Percentiles rank a stretch among this genome's conserved stretches.
Evolutionary conservation across 2,113 vertebrate species (phyloP).

Genomic region (Raja brachyura): DNA sequence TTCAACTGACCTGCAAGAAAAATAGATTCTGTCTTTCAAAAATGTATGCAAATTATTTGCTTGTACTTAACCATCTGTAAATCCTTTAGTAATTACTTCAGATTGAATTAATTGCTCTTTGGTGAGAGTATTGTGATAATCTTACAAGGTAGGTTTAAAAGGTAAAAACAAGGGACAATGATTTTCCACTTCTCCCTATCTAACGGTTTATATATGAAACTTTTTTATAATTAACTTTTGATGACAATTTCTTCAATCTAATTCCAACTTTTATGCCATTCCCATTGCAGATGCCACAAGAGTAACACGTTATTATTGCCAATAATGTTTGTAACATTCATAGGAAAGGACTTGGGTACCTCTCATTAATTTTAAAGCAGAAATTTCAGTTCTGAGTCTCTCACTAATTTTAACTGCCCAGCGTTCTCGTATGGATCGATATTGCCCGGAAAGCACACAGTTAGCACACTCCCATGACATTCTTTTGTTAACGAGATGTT

Average conservation of each 20-base stretch:
- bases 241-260: neutral
- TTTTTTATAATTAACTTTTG: neutral
- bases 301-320: neutral
- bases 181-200: neutral
- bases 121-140: neutral
- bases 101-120: neutral
- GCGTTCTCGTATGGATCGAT: neutral
- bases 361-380: neutral
- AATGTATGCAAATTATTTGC: neutral
- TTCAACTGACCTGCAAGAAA: neutral
- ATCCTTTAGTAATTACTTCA: neutral
- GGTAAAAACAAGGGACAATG: neutral
- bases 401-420: neutral
- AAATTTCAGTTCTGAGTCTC: neutral
- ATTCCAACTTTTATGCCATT: neutral
- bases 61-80: neutral
- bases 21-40: neutral
- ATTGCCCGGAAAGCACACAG: neutral
- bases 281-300: neutral
- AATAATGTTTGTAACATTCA: too few relatives aligned
- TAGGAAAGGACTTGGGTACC: neutral
- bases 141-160: neutral
- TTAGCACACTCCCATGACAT: neutral
- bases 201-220: neutral
- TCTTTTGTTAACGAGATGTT: neutral